Conservation (phyloP, 37 sponge, comb jelly and placozoan species). For the Beroe ovata region DNA sequence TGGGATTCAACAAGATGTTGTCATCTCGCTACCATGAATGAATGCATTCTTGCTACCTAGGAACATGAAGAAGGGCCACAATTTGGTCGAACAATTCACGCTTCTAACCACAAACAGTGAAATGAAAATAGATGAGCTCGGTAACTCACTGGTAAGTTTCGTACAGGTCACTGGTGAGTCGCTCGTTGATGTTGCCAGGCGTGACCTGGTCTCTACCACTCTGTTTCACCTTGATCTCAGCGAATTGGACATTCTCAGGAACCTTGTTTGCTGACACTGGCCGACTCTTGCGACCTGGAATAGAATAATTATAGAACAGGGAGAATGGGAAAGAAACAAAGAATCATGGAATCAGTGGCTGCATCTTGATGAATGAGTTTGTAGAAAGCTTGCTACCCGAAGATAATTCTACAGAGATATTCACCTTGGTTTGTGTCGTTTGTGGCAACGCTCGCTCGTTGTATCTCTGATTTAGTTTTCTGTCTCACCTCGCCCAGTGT, state of each 20-base stretch:
- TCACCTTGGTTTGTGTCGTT: constrained; percentile 1
- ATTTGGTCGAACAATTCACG: too few relatives aligned
- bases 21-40: too few relatives aligned
- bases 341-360: too few relatives aligned
- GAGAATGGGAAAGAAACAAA: too few relatives aligned
- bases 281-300: constrained; percentile 28
- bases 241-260: constrained; percentile 56
- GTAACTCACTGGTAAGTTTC: constrained; percentile 61
- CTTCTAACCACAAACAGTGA: not conserved
- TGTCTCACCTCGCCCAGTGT: constrained; percentile 16
- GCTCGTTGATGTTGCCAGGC: not conserved
- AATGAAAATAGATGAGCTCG: not conserved
- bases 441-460: not conserved
- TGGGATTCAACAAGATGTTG: too few relatives aligned
- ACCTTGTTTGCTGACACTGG: constrained; percentile 59
- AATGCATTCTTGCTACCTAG: too few relatives aligned
- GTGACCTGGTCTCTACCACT: not conserved
- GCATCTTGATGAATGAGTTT: too few relatives aligned
- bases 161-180: constrained; percentile 11
- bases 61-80: too few relatives aligned
- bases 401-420: not conserved
- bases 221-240: constrained; percentile 55
- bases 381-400: too few relatives aligned
- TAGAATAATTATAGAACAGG: too few relatives aligned
- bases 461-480: not conserved